phyloP scores from a whole-genome alignment of 2,113 vertebrate genomes.

The Hassar affinis region DNA sequence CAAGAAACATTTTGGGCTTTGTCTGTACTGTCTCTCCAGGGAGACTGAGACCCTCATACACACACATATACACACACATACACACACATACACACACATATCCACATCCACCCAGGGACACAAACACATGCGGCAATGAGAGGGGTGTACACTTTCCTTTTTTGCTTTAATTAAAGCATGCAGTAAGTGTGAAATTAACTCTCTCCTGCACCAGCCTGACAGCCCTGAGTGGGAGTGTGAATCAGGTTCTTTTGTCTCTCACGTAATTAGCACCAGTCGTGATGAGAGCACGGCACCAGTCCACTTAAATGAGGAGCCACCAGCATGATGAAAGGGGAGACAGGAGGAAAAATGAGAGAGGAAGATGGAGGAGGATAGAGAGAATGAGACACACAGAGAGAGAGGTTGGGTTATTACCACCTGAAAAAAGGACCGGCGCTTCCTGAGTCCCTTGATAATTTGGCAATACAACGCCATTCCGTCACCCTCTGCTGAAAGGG shows the following conservation, averaged over 20 bases:
- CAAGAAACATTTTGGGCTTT: slow-evolving; percentile 8
- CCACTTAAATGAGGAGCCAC: slow-evolving; percentile 44
- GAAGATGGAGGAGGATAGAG: slow-evolving; percentile 33
- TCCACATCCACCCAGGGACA: slow-evolving; percentile 21
- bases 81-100: slow-evolving; percentile 36
- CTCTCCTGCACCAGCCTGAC: slow-evolving; percentile 76
- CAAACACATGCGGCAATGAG: slow-evolving; percentile 41
- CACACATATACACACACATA: slow-evolving; percentile 27
- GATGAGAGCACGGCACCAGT: slow-evolving; percentile 57
- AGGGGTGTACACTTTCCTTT: slow-evolving; percentile 62
- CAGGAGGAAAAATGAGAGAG: slow-evolving; percentile 35
- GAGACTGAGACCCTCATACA: slow-evolving; percentile 20
- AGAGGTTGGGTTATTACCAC: slow-evolving; percentile 59
- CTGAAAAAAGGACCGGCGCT: slow-evolving; percentile 54
- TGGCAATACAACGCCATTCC: slow-evolving; percentile 53
- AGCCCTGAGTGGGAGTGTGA: slow-evolving; percentile 74
- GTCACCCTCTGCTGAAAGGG: slow-evolving; percentile 58
- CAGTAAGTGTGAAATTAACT: slow-evolving; percentile 82
- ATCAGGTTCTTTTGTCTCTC: slow-evolving; percentile 74
- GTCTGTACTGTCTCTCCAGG: slow-evolving; percentile 33
- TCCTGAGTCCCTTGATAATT: slow-evolving; percentile 64
- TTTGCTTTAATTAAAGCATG: slow-evolving; percentile 78
- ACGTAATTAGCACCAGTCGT: slow-evolving; percentile 72
- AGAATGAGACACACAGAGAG: slow-evolving; percentile 34
- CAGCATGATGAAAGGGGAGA: slow-evolving; percentile 50